A percentile compares a stretch with the other conserved stretches of the same genome.
Evolutionary conservation across 2,113 vertebrate species (phyloP).

Genomic region (Tautogolabrus adspersus): DNA sequence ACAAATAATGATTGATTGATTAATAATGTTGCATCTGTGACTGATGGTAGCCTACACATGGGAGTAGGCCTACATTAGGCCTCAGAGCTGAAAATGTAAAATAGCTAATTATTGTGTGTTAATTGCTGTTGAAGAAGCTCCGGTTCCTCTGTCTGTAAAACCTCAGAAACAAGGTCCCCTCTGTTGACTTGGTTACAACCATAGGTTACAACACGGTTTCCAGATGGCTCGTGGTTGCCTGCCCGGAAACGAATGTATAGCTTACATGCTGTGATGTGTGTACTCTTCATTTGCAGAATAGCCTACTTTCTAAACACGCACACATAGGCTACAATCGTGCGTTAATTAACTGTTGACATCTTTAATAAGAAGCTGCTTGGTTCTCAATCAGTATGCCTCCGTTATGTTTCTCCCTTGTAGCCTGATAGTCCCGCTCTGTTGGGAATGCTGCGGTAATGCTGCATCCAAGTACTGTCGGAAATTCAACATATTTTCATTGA

Average conservation of each 20-base stretch:
- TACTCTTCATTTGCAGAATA: background rate
- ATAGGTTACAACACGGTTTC: background rate
- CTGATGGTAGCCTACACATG: too few relatives aligned
- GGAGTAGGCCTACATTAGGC: too few relatives aligned
- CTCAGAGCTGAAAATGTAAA: too few relatives aligned
- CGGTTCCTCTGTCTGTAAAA: background rate
- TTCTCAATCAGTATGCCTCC: constrained; percentile 8
- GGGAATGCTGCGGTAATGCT: constrained; percentile 62
- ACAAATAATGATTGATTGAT: too few relatives aligned
- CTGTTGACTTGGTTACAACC: background rate
- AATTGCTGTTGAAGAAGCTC: too few relatives aligned
- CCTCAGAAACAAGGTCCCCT: background rate
- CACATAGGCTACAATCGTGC: too few relatives aligned
- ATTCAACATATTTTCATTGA: fast-evolving
- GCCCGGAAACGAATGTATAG: background rate
- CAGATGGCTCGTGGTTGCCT: background rate
- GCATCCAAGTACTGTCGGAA: background rate
- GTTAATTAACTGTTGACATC: background rate
- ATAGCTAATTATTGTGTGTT: too few relatives aligned
- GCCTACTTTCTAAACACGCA: background rate
- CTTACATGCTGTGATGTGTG: background rate
- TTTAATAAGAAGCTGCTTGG: background rate
- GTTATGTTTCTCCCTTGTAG: constrained; percentile 29
- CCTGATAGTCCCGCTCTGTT: constrained; percentile 3
- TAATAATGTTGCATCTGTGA: too few relatives aligned